phyloP scores from a whole-genome alignment of 2,797 vertebrate species.

The Anabas testudineus region DNA sequence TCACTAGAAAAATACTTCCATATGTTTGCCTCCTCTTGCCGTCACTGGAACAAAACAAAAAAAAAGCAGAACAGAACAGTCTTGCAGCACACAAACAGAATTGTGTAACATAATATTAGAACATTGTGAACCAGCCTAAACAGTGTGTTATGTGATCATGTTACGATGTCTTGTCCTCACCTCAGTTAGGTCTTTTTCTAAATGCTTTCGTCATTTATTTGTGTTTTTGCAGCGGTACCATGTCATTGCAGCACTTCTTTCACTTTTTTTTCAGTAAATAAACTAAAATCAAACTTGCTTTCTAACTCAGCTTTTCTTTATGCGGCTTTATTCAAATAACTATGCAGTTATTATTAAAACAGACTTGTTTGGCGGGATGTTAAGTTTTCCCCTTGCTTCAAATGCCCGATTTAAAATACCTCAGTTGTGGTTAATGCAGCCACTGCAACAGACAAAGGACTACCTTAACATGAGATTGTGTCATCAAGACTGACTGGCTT shows the following conservation, averaged over 20 bases:
- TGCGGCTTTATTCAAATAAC: neutral
- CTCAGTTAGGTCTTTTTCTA: neutral
- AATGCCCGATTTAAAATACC: constrained; percentile 23
- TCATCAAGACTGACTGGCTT: neutral
- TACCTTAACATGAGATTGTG: constrained; percentile 19
- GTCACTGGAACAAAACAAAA: constrained; percentile 38
- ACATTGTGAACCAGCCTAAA: constrained; percentile 57
- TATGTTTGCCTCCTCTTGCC: constrained; percentile 55
- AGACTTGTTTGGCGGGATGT: constrained; percentile 35
- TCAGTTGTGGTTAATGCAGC: constrained; percentile 14
- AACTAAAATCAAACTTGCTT: neutral
- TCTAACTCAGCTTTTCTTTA: neutral
- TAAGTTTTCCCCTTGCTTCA: constrained; percentile 27
- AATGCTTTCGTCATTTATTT: neutral
- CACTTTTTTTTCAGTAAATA: neutral
- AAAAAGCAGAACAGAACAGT: constrained; percentile 68
- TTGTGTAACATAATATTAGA: constrained; percentile 72
- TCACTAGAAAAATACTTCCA: constrained; percentile 74
- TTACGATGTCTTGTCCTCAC: constrained; percentile 24
- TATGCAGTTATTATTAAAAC: constrained; percentile 16
- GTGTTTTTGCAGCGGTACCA: neutral
- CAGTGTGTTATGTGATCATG: constrained; percentile 29
- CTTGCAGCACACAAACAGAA: constrained; percentile 68
- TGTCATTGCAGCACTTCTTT: neutral
- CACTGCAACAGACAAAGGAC: neutral